phyloP scores from a whole-genome alignment of 2,888 invertebrate genomes.

The Rhabditophanes sp. region DNA sequence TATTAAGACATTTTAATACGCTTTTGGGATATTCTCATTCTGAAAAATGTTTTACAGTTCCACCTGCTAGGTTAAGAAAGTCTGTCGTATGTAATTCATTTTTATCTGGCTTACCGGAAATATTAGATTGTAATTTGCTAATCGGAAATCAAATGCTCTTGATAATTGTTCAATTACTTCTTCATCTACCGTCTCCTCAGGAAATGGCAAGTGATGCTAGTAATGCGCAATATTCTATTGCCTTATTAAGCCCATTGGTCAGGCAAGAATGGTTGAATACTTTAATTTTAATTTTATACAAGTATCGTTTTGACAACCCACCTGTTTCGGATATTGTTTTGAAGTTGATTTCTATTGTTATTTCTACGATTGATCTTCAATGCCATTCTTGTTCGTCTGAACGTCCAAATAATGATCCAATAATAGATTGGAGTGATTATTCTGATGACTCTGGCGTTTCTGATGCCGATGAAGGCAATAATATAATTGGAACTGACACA shows the following conservation, averaged over 20 bases:
- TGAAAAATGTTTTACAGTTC: conserved; percentile 76
- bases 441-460: no score
- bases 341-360: conserved; percentile 66
- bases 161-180: conserved; percentile 62
- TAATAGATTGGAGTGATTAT: no score
- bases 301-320: conserved; percentile 51
- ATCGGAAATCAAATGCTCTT: conserved; percentile 60
- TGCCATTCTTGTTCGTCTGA: conserved; percentile 77
- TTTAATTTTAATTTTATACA: conserved; percentile 77
- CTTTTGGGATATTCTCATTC: conserved; percentile 77
- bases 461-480: no score
- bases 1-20: conserved; percentile 74
- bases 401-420: not conserved
- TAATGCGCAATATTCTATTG: conserved; percentile 60
- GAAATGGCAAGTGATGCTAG: conserved; percentile 53
- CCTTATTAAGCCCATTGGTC: conserved; percentile 71
- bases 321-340: conserved; percentile 55
- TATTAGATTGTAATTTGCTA: conserved; percentile 58
- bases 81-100: conserved; percentile 87
- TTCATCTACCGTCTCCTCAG: conserved; percentile 67
- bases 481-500: no score
- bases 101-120: conserved; percentile 66
- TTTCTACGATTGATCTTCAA: conserved; percentile 77
- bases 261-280: conserved; percentile 82
- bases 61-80: conserved; percentile 64